Base-by-base conservation (phyloP, 2,113 vertebrate genomes). In the Pterocles burchelli region DNA sequence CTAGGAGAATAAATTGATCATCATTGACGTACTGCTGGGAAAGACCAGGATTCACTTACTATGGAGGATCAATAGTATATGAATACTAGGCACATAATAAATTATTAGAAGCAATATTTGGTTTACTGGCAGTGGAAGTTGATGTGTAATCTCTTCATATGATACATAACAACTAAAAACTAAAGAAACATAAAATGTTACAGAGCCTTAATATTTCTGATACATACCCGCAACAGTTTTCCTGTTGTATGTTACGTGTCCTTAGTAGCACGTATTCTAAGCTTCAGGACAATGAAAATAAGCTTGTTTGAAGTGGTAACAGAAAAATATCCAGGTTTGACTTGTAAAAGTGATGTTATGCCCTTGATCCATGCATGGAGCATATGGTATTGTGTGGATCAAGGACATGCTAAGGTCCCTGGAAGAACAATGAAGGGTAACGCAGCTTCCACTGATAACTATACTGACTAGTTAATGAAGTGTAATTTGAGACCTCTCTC, bases 361-460 rank as follows among this genome's bases (percentile, higher is more conserved):
- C 38, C 66, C 85, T 95, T 85, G 74, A 72, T 94, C 48, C 59
- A 22, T 4, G 7, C 49, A 34, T 83, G 33, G 62, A 89, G 52
- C 14, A 31, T 82, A 8, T 81, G 61, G 88, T 82, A 51, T 73
- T 88, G 49, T 71, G 38, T 65, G 77, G 49, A 90, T 80, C 95
- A 96, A 83, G 26, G 80, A 18, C 93, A 77, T 70, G 45, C 57
- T 96, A 17, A 94, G 92, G 88, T 95, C 83, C 45, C 46, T 33
- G 88, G 71, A 72, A 89, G 92, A 96, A 96, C 93, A 95, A 89
- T 93, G 82, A 91, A 87, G 91, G 82, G 82, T 96, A 95, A 74
- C 14, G 0, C 59, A 48, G 80, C 75, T 94, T 84, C 36, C 62
- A 41, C 74, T 81, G 95, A 93, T 95, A 94, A 81, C 90, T 86